Evolutionary conservation across 2,888 invertebrate species (phyloP), one percentile per base, ranked within the genome.

Genomic region (Hyalella azteca): DNA sequence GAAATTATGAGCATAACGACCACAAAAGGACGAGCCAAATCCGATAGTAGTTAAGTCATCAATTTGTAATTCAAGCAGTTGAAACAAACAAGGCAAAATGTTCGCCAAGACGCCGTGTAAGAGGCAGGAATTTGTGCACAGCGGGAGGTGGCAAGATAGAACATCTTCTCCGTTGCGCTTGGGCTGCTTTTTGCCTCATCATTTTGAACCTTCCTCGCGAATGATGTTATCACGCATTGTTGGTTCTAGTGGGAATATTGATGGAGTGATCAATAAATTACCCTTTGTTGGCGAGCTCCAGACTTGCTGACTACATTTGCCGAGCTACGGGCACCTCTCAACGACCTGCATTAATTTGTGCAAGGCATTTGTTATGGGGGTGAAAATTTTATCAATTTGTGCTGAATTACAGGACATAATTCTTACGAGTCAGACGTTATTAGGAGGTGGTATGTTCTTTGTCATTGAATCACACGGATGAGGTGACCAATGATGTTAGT

Each of bases 211-310:
- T 66, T 66, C 36, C 66, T 66, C 66, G 66, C 36, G 29, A 36
- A 66, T 66, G 66, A 66, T 66, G 66, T 66, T 66, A 66, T 66
- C 66, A 66, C 66, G 66, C 66, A 36, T 66, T 66, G 66, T 66
- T 66, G 66, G 66, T 66, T 66, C 66, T 66, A 66, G 66, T 66
- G 66, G 15, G 66, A 66, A 66, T 66, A 66, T 66, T 66, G 66
- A 66, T 66, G 66, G 66, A 66, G 66, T 32, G 66, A 29, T 66
- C 66, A 66, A 66, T 66, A 66, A 36, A 66, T 66, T 66, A 66
- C 36, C 66, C 66, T 66, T 66, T 66, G 66, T 66, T 22, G 66
- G 66, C 32, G 66, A 66, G 66, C 19, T 13, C 36, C 9, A 29
- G 66, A 66, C 66, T 15, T 36, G 66, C 66, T 66, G 66, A 66